Conservation (phyloP, 1,140 invertebrate genomes). For the Ericerus pela region DNA sequence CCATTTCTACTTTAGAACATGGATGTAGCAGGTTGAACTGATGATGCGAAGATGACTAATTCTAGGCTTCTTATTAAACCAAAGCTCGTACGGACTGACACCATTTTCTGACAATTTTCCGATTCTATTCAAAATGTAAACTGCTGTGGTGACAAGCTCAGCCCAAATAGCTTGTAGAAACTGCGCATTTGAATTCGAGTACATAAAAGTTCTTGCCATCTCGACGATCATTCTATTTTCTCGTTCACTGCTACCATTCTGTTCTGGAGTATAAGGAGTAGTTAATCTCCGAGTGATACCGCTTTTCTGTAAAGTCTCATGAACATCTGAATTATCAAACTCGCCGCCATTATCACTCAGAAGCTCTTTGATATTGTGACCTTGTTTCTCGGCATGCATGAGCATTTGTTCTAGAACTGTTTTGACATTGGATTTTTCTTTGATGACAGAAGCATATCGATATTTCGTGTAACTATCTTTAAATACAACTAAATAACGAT, state of each 20-base stretch:
- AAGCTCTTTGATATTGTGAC: slow-evolving; percentile 24
- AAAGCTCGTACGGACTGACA: slow-evolving; percentile 20
- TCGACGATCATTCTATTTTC: slow-evolving; percentile 29
- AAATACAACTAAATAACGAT: slow-evolving; percentile 25
- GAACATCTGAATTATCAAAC: slow-evolving; percentile 24
- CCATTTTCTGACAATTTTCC: slow-evolving; percentile 22
- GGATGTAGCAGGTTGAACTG: slow-evolving; percentile 29
- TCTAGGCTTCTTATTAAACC: slow-evolving; percentile 18
- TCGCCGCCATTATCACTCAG: slow-evolving; percentile 27
- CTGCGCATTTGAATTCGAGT: slow-evolving; percentile 14
- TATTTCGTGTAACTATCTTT: slow-evolving; percentile 27
- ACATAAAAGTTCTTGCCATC: slow-evolving; percentile 22
- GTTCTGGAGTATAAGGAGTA: slow-evolving; percentile 15
- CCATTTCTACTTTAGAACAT: slow-evolving; percentile 25
- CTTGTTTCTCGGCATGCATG: no score
- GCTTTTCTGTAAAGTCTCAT: slow-evolving; percentile 21
- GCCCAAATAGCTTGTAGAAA: slow-evolving; percentile 18
- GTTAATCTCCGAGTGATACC: slow-evolving; percentile 18
- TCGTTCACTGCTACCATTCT: slow-evolving; percentile 27
- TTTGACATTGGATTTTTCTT: slow-evolving; percentile 26
- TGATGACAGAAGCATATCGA: slow-evolving; percentile 25
- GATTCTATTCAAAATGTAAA: slow-evolving; percentile 29
- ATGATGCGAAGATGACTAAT: slow-evolving; percentile 22
- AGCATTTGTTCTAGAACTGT: no score
- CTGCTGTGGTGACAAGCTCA: slow-evolving; percentile 27